Evolutionary conservation across 37 sponge, comb jelly and placozoan species (phyloP), one percentile per base, ranked within the genome.

Genomic region (Beroe forskalii): DNA sequence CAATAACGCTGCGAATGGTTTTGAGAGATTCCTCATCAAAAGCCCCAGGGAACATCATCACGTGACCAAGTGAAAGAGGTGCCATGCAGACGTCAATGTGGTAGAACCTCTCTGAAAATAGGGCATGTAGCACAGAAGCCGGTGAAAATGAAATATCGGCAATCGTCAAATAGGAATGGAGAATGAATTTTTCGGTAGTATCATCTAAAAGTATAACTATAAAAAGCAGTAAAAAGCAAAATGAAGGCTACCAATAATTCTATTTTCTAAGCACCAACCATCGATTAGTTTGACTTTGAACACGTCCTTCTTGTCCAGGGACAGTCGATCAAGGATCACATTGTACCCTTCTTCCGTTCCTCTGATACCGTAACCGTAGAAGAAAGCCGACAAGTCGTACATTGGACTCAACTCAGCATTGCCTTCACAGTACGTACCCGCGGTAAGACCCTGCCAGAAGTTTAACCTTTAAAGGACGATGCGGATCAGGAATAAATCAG

Each of bases 51-150:
- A 33, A 80, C n/a, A 30, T 12, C 24, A 80, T 41, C 27, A 80
- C 60, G 40, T 80, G 86, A 27, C 86, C 86, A 12, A 80, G 48
- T 12, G 86, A 3, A 12, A 80, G 86, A 6, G 86, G 86, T 1
- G 60, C 48, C 86, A 80, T 43, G 60, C 86, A 42, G n/a, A 44
- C 60, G 22, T 80, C 86, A 2, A 80, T 44, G 60, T 80, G 86
- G 40, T 80, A 80, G 28, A 80, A 80, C 35, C 86, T 80, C 44
- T 80, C 86, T 80, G 86, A 41, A 23, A 72, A 38, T 72, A 72
- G 22, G 9, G n/a, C n/a, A n/a, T n/a, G n/a, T n/a, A n/a, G n/a
- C n/a, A n/a, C n/a, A n/a, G n/a, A n/a, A n/a, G n/a, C n/a, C n/a
- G n/a, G n/a, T n/a, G n/a, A n/a, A n/a, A n/a, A n/a, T n/a, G n/a